Percentiles rank a stretch among this genome's conserved stretches.
Conservation (phyloP, 2,888 invertebrate genomes). For the Macrophya annulata region DNA sequence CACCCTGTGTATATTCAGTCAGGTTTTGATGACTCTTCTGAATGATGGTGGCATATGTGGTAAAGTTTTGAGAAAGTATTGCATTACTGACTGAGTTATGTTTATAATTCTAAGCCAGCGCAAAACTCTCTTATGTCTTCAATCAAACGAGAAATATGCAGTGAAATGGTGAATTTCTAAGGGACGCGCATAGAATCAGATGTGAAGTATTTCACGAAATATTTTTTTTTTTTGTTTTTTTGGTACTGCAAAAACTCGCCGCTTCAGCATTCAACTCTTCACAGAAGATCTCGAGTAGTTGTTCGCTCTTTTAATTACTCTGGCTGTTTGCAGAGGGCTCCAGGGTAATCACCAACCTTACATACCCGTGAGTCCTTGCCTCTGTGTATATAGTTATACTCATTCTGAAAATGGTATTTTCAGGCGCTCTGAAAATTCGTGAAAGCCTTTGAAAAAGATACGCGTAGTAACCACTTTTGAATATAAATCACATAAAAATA, state of each 20-base stretch:
- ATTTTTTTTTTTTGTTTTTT: slow-evolving; percentile 47
- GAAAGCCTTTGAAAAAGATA: slow-evolving; percentile 38
- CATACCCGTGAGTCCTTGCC: slow-evolving; percentile 56
- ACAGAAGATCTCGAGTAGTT: slow-evolving; percentile 58
- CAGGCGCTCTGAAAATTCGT: slow-evolving; percentile 34
- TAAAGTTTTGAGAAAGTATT: not conserved
- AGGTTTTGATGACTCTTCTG: not conserved
- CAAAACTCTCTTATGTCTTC: not conserved
- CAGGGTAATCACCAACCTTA: slow-evolving; percentile 58
- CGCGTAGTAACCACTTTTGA: slow-evolving; percentile 18
- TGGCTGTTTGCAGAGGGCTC: slow-evolving; percentile 58
- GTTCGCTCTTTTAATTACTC: slow-evolving; percentile 58
- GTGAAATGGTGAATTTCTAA: slow-evolving; percentile 25
- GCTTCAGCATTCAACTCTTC: slow-evolving; percentile 57
- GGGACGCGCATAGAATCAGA: slow-evolving; percentile 42
- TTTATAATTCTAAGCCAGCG: not conserved
- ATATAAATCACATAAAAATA: slow-evolving; percentile 22
- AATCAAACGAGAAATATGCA: slow-evolving; percentile 30
- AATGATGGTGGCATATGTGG: not conserved
- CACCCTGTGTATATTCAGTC: not conserved
- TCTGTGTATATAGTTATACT: slow-evolving; percentile 47
- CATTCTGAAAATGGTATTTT: slow-evolving; percentile 52
- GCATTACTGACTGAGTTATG: slow-evolving; percentile 18
- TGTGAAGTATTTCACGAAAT: slow-evolving; percentile 42
- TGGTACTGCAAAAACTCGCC: slow-evolving; percentile 47